phyloP scores from a whole-genome alignment of 2,888 invertebrate genomes.

The Synanthedon andrenaeformis region DNA sequence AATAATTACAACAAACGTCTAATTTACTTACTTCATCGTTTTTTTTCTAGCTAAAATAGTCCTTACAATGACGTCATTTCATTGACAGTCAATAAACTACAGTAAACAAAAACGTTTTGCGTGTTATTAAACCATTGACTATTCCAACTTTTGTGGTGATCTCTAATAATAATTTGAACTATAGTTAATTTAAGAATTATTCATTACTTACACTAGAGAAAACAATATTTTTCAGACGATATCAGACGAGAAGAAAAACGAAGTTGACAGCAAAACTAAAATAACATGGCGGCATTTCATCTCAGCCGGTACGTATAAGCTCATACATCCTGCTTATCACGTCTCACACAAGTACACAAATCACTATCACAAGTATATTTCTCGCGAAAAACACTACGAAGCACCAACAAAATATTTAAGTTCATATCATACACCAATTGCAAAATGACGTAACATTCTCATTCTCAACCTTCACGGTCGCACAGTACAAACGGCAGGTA shows the following conservation, averaged over 20 bases:
- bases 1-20: background rate
- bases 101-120: slow-evolving; percentile 46
- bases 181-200: background rate
- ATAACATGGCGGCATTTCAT: slow-evolving; percentile 69
- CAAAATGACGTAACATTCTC: slow-evolving; percentile 70
- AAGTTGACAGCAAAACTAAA: slow-evolving; percentile 65
- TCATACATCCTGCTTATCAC: slow-evolving; percentile 32
- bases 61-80: slow-evolving; percentile 56
- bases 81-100: slow-evolving; percentile 64
- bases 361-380: slow-evolving; percentile 29
- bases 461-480: slow-evolving; percentile 71
- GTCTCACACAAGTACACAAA: slow-evolving; percentile 31
- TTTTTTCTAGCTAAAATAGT: background rate
- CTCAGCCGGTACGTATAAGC: slow-evolving; percentile 56
- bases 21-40: background rate
- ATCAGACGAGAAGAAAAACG: slow-evolving; percentile 16
- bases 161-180: background rate
- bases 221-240: slow-evolving; percentile 17
- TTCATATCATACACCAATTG: slow-evolving; percentile 57
- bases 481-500: slow-evolving; percentile 48
- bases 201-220: slow-evolving; percentile 34
- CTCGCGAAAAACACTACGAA: slow-evolving; percentile 35
- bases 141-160: background rate
- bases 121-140: background rate
- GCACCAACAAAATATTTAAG: slow-evolving; percentile 37